Base-by-base conservation (phyloP, 2,888 invertebrate genomes). In the Bibio marci region DNA sequence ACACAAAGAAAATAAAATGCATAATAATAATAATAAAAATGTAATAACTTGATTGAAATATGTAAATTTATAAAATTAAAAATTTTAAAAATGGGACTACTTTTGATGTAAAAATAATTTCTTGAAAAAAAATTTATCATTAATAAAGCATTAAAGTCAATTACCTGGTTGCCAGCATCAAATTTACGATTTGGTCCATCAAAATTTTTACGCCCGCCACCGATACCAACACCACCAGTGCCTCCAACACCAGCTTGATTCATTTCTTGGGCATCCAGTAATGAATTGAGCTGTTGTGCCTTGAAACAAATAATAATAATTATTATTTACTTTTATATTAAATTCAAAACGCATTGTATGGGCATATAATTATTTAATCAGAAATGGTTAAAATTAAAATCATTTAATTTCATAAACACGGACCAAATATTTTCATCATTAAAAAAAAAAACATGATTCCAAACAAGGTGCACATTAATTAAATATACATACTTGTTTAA, bases 401-500 rank as follows among this genome's bases (percentile, higher is more conserved):
- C 40, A 40, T 30, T 26, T 28, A 17, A 30, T 6, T 22, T 40
- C 40, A 40, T 40, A 32, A 40, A 40, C 37, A 40, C 40, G 37
- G 37, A 42, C 34, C 38, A 39, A 37, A 26, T 15, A 14, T 14
- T 30, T 28, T 38, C 39, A 39, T 39, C 42, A 42, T 27, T 12
- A 13, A 39, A 35, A 19, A 27, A 27, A 11, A 12, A 18, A 7
- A 31, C n/a, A 38, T 13, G 11, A 10, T 32, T 11, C 22, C 15
- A 17, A 39, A 11, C 22, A n/a, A 34, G 8, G 27, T 26, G 27
- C n/a, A n/a, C n/a, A n/a, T n/a, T n/a, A n/a, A n/a, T n/a, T n/a
- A n/a, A n/a, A n/a, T n/a, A 11, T 26, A 26, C 27, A 26, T 44
- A 76, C 81, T 71, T 87, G 86, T 70, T 85, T 81, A 50, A 87